Conservation (phyloP, 1,140 invertebrate species). For the Varroa destructor region DNA sequence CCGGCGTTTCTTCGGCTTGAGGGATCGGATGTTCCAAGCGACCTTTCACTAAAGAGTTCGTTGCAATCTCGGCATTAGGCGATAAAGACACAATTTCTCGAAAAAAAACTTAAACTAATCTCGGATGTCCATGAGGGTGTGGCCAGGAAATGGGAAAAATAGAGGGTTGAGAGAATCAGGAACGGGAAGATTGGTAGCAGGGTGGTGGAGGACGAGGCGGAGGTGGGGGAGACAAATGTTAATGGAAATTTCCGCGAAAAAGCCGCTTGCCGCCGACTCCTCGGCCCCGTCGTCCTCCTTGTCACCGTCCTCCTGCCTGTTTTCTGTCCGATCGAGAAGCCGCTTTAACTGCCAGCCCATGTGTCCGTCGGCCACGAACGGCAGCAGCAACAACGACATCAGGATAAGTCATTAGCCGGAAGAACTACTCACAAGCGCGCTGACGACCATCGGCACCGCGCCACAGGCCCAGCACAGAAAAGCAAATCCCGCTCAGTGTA, state of each 20-base stretch:
- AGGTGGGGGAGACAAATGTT: conserved; percentile 10
- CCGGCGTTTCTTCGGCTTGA: too few species aligned
- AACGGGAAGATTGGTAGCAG: neutral
- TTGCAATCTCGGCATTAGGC: too few species aligned
- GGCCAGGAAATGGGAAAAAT: neutral
- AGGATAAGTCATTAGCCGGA: neutral
- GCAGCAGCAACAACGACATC: neutral
- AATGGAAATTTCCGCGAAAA: conserved; percentile 23
- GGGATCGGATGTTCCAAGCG: too few species aligned
- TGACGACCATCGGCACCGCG: neutral
- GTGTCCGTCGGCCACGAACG: neutral
- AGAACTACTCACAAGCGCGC: neutral
- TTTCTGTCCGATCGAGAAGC: too few species aligned
- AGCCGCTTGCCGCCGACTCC: neutral
- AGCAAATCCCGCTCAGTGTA: neutral
- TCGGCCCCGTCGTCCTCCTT: too few species aligned
- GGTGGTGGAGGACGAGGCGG: too few species aligned
- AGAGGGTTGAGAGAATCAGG: neutral
- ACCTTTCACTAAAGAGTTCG: too few species aligned
- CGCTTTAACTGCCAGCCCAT: too few species aligned
- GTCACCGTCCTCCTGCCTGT: too few species aligned
- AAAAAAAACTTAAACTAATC: conserved; percentile 21
- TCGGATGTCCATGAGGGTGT: conserved; percentile 28
- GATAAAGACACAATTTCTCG: too few species aligned
- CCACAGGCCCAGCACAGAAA: neutral